Base-by-base conservation (phyloP, 2,888 invertebrate species). In the Tipula vernalis region DNA sequence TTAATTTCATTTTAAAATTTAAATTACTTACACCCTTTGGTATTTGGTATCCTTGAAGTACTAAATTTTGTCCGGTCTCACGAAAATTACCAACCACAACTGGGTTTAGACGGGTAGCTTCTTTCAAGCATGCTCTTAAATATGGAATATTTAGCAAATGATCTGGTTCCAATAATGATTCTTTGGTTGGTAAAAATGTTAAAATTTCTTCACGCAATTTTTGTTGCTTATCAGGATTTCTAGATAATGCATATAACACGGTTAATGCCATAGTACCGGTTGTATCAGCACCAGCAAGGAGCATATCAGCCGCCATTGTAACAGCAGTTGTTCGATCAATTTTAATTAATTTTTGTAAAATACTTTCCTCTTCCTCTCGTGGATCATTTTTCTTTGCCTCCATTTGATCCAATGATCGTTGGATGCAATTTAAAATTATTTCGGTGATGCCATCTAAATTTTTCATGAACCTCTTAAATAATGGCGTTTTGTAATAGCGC, bases 111-210 rank as follows among this genome's bases (percentile, higher is more conserved):
- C 96, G 93, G 86, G 95, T 91, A 0, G 94, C 93, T 90, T 96
- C 96, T 89, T 96, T 96, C 83, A 96, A 93, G 89, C 95, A 95
- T 0, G 96, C 96, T 87, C 93, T 94, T n/a, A 96, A 89, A 89
- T 95, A 96, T 0, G 93, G 92, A 87, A 93, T 90, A 87, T 92
- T 90, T 12, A 91, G 90, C 86, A 93, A 89, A 86, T 91, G 90
- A 2, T 92, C 90, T 0, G 91, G 89, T 0, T 92, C 93, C 41
- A 94, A 88, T 2, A 89, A 89, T 0, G 92, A 90, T 83, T 90
- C 88, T 87, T 91, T 92, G 0, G 90, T 88, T 0, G 93, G 92
- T 41, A 93, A 88, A n/a, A 91, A 90, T 0, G 89, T 89, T 0
- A 90, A 88, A 4, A 94, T 89, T 90, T 96, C 95, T 84, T 93